Conservation (phyloP, 2,888 invertebrate species). For the Spodoptera exigua region DNA sequence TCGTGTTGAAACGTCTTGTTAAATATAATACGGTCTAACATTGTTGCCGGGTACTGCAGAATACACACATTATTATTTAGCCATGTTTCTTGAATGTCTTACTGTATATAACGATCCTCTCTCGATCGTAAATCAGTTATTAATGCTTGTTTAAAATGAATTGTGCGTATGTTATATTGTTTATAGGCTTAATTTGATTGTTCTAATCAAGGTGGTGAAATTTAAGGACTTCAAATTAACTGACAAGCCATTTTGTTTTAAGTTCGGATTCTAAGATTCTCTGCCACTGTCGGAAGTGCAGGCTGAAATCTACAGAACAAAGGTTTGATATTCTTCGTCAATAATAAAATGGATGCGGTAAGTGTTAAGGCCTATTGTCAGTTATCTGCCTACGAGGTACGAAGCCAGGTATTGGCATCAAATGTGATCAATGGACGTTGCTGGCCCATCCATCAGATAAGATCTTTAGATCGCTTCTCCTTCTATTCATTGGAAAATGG, state of each 20-base stretch:
- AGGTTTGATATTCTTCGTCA: background rate
- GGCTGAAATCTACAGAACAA: no score
- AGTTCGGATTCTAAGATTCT: no score
- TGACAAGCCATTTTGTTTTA: no score
- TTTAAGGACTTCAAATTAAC: no score
- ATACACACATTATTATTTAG: slow-evolving; percentile 36
- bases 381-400: background rate
- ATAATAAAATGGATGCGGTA: background rate
- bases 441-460: slow-evolving; percentile 37
- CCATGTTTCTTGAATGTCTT: slow-evolving; percentile 13
- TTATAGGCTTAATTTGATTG: no score
- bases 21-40: slow-evolving; percentile 38
- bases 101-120: slow-evolving; percentile 16
- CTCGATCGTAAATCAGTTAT: slow-evolving; percentile 21
- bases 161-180: background rate
- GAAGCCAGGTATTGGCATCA: slow-evolving; percentile 10
- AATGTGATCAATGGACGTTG: slow-evolving; percentile 34
- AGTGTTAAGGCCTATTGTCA: slow-evolving; percentile 11
- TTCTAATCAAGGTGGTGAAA: no score
- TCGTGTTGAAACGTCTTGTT: slow-evolving; percentile 12
- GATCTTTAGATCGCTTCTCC: slow-evolving; percentile 31
- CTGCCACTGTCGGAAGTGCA: no score
- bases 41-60: slow-evolving; percentile 37
- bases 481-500: slow-evolving; percentile 26
- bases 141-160: background rate